phyloP scores from a whole-genome alignment of 2,888 invertebrate species.

The Catocala fraxini region DNA sequence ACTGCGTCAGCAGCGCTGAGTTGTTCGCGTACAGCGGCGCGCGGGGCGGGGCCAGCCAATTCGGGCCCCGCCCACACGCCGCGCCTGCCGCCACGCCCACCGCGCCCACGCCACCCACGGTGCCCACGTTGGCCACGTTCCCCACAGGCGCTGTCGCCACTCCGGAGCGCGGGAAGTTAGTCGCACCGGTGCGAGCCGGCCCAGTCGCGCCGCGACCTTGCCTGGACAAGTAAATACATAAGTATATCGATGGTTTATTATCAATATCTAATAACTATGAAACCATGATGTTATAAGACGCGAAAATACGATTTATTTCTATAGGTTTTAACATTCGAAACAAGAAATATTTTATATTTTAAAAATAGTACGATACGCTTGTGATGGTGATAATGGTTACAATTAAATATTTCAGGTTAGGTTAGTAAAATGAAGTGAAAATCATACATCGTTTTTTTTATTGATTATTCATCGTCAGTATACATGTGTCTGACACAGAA shows the following conservation, averaged over 20 bases:
- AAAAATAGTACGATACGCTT: too few relatives aligned
- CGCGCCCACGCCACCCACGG: slow-evolving; percentile 35
- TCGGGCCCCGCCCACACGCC: slow-evolving; percentile 57
- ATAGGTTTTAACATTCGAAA: too few relatives aligned
- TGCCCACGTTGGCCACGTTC: slow-evolving; percentile 47
- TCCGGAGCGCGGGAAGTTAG: slow-evolving; percentile 18
- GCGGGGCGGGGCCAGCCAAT: slow-evolving; percentile 67
- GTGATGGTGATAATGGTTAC: too few relatives aligned
- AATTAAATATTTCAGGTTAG: too few relatives aligned
- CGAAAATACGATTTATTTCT: too few relatives aligned
- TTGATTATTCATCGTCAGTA: too few relatives aligned
- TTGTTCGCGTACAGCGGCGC: slow-evolving; percentile 77
- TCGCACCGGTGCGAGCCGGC: slow-evolving; percentile 10
- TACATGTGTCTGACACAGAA: too few relatives aligned
- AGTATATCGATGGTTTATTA: not conserved
- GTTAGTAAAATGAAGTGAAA: too few relatives aligned
- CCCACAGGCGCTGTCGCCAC: slow-evolving; percentile 48
- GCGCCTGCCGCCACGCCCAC: slow-evolving; percentile 30
- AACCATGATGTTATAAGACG: too few relatives aligned
- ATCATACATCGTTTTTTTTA: too few relatives aligned
- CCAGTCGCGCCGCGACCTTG: slow-evolving; percentile 59
- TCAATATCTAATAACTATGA: too few relatives aligned
- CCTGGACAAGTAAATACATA: slow-evolving; percentile 33
- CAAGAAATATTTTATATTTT: too few relatives aligned
- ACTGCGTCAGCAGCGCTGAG: slow-evolving; percentile 88